Evolutionary conservation across 53 echinoderm and acorn worm species (phyloP).

Genomic region (Apostichopus leukothele): DNA sequence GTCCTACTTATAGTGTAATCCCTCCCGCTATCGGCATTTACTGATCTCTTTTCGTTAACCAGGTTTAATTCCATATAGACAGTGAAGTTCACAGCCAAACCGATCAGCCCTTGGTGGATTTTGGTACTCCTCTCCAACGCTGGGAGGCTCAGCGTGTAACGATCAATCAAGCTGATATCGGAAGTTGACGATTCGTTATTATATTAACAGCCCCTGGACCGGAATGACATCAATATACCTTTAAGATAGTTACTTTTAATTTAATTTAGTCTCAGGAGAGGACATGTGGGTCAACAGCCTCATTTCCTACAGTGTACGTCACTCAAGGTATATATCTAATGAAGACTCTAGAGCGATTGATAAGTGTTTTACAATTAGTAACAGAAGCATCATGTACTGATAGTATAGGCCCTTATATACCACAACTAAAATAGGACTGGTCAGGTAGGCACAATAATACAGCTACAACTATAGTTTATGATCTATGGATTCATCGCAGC

Average conservation of each 20-base stretch:
- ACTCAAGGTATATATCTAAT: background rate
- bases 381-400: too few species aligned
- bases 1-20: constrained; percentile 20
- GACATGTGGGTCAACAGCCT: constrained; percentile 33
- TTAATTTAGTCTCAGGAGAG: constrained; percentile 35
- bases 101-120: background rate
- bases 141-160: background rate
- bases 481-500: too few species aligned
- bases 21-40: background rate
- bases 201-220: constrained; percentile 43
- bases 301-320: background rate
- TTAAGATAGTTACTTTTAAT: constrained; percentile 49
- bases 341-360: background rate
- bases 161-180: constrained; percentile 33
- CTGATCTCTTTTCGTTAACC: background rate
- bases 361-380: too few species aligned
- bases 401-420: too few species aligned
- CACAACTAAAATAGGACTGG: too few species aligned
- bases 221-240: constrained; percentile 33
- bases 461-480: too few species aligned
- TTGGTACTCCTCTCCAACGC: background rate
- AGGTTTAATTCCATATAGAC: constrained; percentile 11
- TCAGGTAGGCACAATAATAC: too few species aligned
- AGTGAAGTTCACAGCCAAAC: constrained; percentile 6
- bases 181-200: constrained; percentile 39